Conservation (phyloP, 2,113 vertebrate species). For the Spilogale gracilis region DNA sequence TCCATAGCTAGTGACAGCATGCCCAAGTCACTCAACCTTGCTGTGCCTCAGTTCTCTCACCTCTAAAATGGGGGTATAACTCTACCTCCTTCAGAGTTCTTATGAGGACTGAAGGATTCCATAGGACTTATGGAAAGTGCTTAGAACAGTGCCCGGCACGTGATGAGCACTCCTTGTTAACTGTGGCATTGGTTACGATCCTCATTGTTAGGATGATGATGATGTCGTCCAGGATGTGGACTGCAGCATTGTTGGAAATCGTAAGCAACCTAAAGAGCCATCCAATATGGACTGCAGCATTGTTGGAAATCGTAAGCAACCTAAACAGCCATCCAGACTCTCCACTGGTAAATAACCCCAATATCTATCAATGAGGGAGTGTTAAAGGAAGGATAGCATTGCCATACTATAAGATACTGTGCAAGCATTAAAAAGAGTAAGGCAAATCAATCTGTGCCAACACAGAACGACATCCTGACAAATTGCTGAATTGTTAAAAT, state of each 20-base stretch:
- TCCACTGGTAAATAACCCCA: background rate
- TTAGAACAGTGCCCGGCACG: background rate
- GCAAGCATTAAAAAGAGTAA: background rate
- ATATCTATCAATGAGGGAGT: background rate
- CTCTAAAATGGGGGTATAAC: background rate
- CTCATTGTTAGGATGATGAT: background rate
- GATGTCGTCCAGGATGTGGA: background rate
- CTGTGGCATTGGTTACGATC: no score
- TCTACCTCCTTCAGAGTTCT: background rate
- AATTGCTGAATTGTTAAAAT: background rate
- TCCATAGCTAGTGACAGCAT: background rate
- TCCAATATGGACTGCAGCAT: no score
- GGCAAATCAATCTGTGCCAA: background rate
- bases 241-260: background rate
- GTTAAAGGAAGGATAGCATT: background rate
- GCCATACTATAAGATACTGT: background rate
- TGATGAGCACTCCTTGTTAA: background rate
- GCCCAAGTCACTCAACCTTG: background rate
- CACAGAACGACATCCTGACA: background rate
- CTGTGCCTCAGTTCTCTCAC: background rate
- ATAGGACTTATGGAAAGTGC: background rate
- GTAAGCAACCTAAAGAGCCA: background rate
- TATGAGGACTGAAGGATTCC: background rate
- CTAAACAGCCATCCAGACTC: background rate
- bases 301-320: background rate